Conservation (phyloP, 2,113 vertebrate species). For the Microcebus ravelobensis region DNA sequence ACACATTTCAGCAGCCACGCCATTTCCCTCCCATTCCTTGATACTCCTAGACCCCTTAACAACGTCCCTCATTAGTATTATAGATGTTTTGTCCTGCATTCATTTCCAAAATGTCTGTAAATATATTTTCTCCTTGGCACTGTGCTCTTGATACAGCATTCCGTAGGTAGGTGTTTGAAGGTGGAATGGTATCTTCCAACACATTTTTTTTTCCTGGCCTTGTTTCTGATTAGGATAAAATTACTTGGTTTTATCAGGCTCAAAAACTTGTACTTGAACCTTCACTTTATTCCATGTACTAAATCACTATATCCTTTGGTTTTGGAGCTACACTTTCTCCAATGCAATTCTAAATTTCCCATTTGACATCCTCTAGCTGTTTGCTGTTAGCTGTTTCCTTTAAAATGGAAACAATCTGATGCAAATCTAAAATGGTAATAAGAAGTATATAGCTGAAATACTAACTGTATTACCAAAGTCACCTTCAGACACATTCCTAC, state of each 20-base stretch:
- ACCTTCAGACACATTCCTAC: background rate
- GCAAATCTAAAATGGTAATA: conserved; percentile 11
- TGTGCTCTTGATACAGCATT: background rate
- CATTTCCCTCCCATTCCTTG: background rate
- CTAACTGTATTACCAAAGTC: background rate
- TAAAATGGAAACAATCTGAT: background rate
- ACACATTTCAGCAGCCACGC: background rate
- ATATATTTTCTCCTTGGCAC: background rate
- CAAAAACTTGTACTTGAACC: background rate
- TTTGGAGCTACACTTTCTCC: conserved; percentile 3
- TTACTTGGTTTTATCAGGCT: background rate
- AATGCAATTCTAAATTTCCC: background rate
- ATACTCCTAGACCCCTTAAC: background rate
- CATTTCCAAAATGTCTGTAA: background rate
- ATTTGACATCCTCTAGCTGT: background rate
- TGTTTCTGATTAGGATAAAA: conserved; percentile 30
- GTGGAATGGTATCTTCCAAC: background rate
- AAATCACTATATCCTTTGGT: background rate
- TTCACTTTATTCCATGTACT: background rate
- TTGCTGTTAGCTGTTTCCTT: background rate
- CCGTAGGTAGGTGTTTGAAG: background rate
- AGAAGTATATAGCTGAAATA: background rate
- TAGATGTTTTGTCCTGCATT: background rate
- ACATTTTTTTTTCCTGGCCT: background rate
- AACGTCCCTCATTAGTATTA: background rate